Base-by-base conservation (phyloP, 2,113 vertebrate species). In the Periophthalmodon schlosseri region DNA sequence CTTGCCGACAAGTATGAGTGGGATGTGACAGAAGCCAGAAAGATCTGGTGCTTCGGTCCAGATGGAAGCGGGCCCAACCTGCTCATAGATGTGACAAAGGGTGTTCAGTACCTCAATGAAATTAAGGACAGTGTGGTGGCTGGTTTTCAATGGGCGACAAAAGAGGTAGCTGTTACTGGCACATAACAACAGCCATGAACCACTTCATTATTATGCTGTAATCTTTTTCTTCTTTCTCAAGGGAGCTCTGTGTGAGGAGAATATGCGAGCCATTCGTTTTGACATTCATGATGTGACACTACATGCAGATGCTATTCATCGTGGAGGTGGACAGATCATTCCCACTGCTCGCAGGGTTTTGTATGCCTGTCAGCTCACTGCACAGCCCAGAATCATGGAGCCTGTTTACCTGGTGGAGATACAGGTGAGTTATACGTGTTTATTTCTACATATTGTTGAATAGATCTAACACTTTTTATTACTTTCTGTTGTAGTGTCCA, bases 81-180 rank as follows among this genome's bases (percentile, higher is more conserved):
- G 74, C 91, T 99, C 64, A 94, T 97, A 0, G 96, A 99, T n/a
- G 93, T 99, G 87, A 99, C 96, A 77, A 99, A 99, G 88, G 96
- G 97, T 0, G 97, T 99, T 82, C 96, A 98, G 88, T 98, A 99
- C 92, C 96, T 99, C 67, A 98, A 96, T 0, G 97, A 99, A 91
- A 98, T 98, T 91, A 99, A 98, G 94, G 97, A 99, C 92, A 99
- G 96, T 0, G 96, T 99, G 68, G 96, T 98, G 80, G 97, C 97
- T 0, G 97, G 96, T 16, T 99, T 99, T 93, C 97, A 98, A 94
- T 98, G 97, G 97, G 97, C 97, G 0, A 95, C 95, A 0, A 99
- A 98, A 86, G 97, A 98, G 96, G 97, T 96, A 1, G 18, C 20
- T 52, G 49, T 66, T 20, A n/a, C 5, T 14, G 49, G 44, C 8